Percentiles rank a stretch among this genome's conserved stretches.
These are phyloP conservation scores for Lasioglossum marginatum DNA, from an alignment of 2,888 invertebrate genomes.

Conservation along the genomic window DNA sequence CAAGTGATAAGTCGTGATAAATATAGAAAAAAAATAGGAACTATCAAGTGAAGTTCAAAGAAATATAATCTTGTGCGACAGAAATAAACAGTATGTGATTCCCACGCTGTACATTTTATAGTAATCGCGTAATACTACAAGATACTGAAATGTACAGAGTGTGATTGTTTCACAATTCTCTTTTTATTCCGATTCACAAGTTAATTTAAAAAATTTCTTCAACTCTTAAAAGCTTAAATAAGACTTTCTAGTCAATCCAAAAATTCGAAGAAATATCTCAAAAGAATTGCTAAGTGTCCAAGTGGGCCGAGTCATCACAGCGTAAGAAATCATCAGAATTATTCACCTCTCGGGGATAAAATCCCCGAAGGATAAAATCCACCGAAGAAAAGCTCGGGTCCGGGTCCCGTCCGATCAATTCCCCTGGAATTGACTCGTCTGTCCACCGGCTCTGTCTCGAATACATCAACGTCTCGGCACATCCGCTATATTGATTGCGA, in stretches of 20 bases:
- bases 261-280: neutral
- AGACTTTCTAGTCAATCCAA: too few relatives aligned
- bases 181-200: neutral
- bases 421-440: conserved; percentile 41
- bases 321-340: neutral
- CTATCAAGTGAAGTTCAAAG: neutral
- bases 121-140: neutral
- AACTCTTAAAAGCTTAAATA: too few relatives aligned
- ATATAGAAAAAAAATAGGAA: neutral
- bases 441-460: conserved; percentile 57
- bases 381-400: neutral
- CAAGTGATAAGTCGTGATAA: neutral
- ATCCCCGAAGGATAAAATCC: neutral
- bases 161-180: neutral
- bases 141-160: neutral
- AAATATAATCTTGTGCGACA: neutral
- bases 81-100: neutral
- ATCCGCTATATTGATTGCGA: conserved; percentile 72
- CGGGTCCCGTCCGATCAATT: neutral
- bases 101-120: neutral
- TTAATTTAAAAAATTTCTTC: too few relatives aligned
- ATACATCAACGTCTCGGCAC: conserved; percentile 68
- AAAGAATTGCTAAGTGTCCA: neutral
- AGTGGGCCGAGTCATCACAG: neutral
- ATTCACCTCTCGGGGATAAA: neutral